Conservation (phyloP, 2,113 vertebrate genomes). For the Bufo gargarizans region DNA sequence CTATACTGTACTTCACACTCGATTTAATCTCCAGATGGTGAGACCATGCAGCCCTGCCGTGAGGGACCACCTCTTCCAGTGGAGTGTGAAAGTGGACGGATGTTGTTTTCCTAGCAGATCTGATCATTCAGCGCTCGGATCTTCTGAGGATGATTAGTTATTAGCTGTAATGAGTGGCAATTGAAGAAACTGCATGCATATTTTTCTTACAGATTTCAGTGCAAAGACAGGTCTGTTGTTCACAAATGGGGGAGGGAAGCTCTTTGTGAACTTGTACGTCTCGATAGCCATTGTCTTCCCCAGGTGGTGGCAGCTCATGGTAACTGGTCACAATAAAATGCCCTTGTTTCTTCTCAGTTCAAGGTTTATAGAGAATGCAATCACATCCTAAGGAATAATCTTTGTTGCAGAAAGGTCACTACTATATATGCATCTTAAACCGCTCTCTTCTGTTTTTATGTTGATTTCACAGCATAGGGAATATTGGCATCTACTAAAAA, state of each 20-base stretch:
- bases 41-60: constrained; percentile 84
- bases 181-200: constrained; percentile 62
- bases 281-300: constrained; percentile 64
- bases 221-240: constrained; percentile 59
- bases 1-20: constrained; percentile 99
- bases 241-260: constrained; percentile 60
- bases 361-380: constrained; percentile 61
- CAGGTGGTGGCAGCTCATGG: constrained; percentile 63
- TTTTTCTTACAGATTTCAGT: constrained; percentile 70
- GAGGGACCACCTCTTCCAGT: constrained; percentile 91
- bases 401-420: not conserved
- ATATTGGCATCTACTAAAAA: not conserved
- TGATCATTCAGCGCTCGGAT: constrained; percentile 77
- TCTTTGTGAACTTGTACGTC: constrained; percentile 62
- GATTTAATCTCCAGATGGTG: constrained; percentile 99
- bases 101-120: constrained; percentile 87
- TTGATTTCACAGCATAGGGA: not conserved
- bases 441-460: not conserved
- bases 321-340: constrained; percentile 65
- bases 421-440: not conserved
- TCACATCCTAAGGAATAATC: constrained; percentile 62
- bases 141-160: constrained; percentile 74
- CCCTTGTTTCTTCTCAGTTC: constrained; percentile 66
- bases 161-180: constrained; percentile 75
- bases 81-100: constrained; percentile 91